Base-by-base conservation (phyloP, 2,888 invertebrate genomes). In the Metalampra italica region DNA sequence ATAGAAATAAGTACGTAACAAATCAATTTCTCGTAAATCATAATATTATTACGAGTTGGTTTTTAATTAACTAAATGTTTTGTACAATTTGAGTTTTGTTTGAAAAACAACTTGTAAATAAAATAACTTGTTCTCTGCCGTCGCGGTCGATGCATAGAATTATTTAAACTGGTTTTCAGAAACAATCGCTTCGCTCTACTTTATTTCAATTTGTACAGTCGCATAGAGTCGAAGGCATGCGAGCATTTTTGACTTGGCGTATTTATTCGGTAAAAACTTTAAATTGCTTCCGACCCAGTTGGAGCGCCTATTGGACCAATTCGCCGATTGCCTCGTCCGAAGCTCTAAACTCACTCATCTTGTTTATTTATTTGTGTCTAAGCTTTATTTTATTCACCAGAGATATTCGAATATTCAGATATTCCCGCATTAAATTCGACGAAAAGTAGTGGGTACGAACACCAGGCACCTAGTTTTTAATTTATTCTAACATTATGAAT, bases 261-360 rank as follows among this genome's bases (percentile, higher is more conserved):
- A 84, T 86, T 84, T 84, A 85, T 84, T 82, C 68, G 72, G 70
- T 69, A 78, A 79, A 85, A 86, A 87, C 80, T 88, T 88, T 86
- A 86, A 86, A 87, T 87, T 87, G 82, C 80, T 77, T 82, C 71
- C 75, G 85, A 82, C 85, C 85, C 72, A 85, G 78, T 86, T 87
- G 57, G 65, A 70, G 59, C 67, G 71, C 65, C 73, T 74, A 79
- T 79, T 78, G 78, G 78, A 78, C 80, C 79, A 80, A 82, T 84
- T 74, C 67, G 61, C 71, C 75, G 74, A 83, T 82, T 78, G 81
- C 75, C 71, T 75, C 74, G 67, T 70, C 70, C 68, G 60, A 67
- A 51, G 52, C 62, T 68, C 64, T 70, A 73, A 70, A 70, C 68
- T 77, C 71, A 62, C 64, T 64, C 54, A 70, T 71, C 70, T 59